Evolutionary conservation across 2,113 vertebrate genomes (phyloP).

Genomic region (Mionectes macconnelli): DNA sequence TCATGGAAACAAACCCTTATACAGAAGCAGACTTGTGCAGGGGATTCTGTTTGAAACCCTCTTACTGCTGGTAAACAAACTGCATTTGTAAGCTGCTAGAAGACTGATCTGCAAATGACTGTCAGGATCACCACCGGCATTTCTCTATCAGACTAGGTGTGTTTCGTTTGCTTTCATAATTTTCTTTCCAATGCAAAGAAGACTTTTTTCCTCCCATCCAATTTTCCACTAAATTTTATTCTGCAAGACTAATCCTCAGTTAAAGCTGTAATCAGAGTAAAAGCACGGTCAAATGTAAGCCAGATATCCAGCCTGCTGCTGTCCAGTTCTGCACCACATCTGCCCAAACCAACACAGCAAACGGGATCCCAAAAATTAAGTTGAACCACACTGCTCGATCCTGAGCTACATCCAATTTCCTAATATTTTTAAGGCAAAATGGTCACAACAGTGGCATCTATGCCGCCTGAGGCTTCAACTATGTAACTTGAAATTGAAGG

Average conservation of each 20-base stretch:
- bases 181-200: background rate
- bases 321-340: background rate
- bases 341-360: background rate
- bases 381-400: accelerated
- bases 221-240: background rate
- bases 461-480: background rate
- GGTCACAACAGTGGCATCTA: accelerated
- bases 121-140: background rate
- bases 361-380: background rate
- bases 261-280: background rate
- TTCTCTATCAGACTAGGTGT: background rate
- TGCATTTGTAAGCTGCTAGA: background rate
- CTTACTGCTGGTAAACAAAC: background rate
- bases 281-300: accelerated
- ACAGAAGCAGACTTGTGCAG: background rate
- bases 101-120: background rate
- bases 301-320: background rate
- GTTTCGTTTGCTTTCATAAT: background rate
- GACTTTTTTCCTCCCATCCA: background rate
- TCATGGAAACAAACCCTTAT: background rate
- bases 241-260: background rate
- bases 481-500: no score
- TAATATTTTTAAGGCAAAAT: background rate
- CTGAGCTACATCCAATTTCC: accelerated
- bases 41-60: background rate